Evolutionary conservation across 2,888 invertebrate species (phyloP).

Genomic region (Lycophotia porphyrea): DNA sequence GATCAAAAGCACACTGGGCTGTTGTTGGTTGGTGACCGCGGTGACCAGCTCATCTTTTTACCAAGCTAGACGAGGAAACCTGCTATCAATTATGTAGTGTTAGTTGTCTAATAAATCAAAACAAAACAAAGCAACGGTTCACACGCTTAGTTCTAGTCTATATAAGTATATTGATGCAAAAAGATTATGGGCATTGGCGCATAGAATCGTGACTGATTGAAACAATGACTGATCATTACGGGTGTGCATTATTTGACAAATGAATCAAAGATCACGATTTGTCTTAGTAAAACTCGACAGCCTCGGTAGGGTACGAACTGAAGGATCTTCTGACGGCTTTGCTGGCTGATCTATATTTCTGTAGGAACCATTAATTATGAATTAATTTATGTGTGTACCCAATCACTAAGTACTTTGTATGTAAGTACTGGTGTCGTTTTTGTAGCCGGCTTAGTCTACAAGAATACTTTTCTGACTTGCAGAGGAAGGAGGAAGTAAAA

Average conservation of each 20-base stretch:
- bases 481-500: conserved; percentile 53
- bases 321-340: conserved; percentile 27
- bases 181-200: conserved; percentile 54
- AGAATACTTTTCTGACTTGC: conserved; percentile 63
- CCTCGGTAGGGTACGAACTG: not conserved
- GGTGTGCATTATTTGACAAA: conserved; percentile 58
- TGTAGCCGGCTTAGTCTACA: conserved; percentile 47
- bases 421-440: conserved; percentile 48
- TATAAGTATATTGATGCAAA: conserved; percentile 29
- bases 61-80: not conserved
- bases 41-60: not conserved
- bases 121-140: conserved; percentile 52
- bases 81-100: not conserved
- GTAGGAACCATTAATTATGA: not conserved
- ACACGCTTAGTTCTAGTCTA: conserved; percentile 25
- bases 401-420: not conserved
- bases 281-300: conserved; percentile 21
- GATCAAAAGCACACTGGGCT: not conserved
- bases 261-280: conserved; percentile 63
- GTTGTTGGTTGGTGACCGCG: no score
- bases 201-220: conserved; percentile 69
- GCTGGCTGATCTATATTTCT: not conserved
- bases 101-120: not conserved
- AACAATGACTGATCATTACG: conserved; percentile 59
- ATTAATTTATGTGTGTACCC: not conserved